These are phyloP conservation scores for Gracilinanus agilis DNA, from an alignment of 2,113 vertebrate species.

Conservation along the genomic window DNA sequence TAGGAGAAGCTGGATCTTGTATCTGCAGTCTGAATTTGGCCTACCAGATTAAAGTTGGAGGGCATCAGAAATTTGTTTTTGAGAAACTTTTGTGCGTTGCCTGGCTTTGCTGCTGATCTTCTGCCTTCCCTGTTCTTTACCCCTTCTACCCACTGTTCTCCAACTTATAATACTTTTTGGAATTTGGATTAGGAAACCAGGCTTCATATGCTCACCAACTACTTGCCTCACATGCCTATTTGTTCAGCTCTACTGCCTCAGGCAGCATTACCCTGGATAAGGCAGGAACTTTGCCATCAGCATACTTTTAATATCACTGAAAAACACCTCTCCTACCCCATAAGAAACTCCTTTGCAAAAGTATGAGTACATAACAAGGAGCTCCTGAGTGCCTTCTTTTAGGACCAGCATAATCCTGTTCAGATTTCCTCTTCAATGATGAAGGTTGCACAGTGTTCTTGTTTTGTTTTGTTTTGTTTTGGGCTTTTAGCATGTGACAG, in stretches of 20 bases:
- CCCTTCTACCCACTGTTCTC: not conserved
- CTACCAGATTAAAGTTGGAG: constrained; percentile 3
- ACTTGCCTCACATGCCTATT: constrained; percentile 43
- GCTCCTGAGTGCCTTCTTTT: constrained; percentile 6
- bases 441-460: constrained; percentile 14
- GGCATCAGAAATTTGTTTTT: constrained; percentile 6
- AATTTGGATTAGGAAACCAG: constrained; percentile 6
- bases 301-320: constrained; percentile 26
- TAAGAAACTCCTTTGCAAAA: not conserved
- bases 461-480: constrained; percentile 30
- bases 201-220: constrained; percentile 7
- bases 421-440: not conserved
- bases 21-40: not conserved
- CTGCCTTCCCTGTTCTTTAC: not conserved
- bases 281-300: constrained; percentile 48
- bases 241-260: constrained; percentile 35
- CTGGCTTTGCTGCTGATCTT: not conserved
- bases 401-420: not conserved
- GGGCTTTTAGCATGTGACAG: not conserved
- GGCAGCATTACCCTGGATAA: constrained; percentile 43
- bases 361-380: not conserved
- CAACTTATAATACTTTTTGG: not conserved
- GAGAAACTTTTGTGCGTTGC: not conserved
- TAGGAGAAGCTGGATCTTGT: not conserved
- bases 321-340: not conserved